Evolutionary conservation across 2,113 vertebrate species (phyloP), one percentile per base, ranked within the genome.

Genomic region (Malurus elegans): DNA sequence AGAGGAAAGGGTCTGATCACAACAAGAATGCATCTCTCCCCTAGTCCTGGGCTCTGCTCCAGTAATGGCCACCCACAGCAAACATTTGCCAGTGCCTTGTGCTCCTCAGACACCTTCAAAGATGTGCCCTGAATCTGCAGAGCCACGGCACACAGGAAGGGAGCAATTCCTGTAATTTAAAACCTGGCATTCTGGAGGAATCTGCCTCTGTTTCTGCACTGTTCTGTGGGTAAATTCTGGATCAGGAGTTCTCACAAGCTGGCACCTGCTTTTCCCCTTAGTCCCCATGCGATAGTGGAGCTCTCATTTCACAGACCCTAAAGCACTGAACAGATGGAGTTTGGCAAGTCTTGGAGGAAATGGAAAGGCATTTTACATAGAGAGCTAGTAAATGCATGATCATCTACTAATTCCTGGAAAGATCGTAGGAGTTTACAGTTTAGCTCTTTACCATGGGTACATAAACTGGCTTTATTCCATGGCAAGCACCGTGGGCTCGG

Each of bases 261-360:
- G 69, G 51, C 23, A 40, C 11, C 31, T 38, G 11, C 21, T 34
- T n/a, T 8, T 14, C 12, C n/a, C 8, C 23, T 64, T 18, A 16
- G 47, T 31, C 34, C 29, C 4, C 1, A 7, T 5, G 25, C 1
- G 7, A 8, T 2, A 54, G 70, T 1, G 1, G n/a, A 69, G 38
- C 5, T 64, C 9, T 28, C 44, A 34, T n/a, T 61, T 42, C 72
- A 50, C 38, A 66, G 62, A n/a, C 26, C 18, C 53, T 36, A 21
- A 34, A 62, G 79, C 32, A 18, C 47, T 2, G 10, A 48, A n/a
- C 18, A 34, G 47, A 24, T 58, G 48, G 26, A 48, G 17, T 15
- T 3, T 51, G 61, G 53, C 40, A 56, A 5, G 12, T 32, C 28
- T 14, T 12, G 38, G 65, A 65, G 48, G 45, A 85, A 91, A 71